Conservation (phyloP, 2,888 invertebrate species). For the Anthophora plumipes region DNA sequence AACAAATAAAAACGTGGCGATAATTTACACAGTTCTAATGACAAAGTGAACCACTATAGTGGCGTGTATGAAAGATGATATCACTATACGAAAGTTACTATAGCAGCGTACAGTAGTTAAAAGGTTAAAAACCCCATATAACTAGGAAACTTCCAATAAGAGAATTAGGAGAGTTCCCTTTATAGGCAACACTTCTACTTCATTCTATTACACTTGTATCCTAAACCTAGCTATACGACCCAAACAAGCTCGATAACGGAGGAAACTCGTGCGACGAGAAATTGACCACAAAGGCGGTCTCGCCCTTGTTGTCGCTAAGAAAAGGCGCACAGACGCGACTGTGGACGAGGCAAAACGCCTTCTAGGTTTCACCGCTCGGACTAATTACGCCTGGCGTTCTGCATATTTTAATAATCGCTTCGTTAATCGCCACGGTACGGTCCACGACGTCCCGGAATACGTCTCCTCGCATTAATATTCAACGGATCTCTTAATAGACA, state of each 20-base stretch:
- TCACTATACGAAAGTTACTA: too few species aligned
- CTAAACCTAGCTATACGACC: neutral
- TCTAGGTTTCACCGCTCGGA: conserved; percentile 54
- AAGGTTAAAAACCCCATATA: too few species aligned
- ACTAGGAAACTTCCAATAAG: too few species aligned
- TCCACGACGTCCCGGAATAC: conserved; percentile 46
- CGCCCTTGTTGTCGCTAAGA: neutral
- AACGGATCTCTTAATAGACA: conserved; percentile 68
- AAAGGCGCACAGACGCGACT: conserved; percentile 2
- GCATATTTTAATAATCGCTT: conserved; percentile 73
- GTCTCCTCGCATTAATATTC: conserved; percentile 69
- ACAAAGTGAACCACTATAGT: too few species aligned
- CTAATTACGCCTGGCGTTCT: conserved; percentile 65
- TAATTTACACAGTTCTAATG: too few species aligned
- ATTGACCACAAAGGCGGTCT: conserved; percentile 23
- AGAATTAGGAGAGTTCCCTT: too few species aligned
- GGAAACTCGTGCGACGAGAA: conserved; percentile 32
- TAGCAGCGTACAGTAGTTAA: too few species aligned
- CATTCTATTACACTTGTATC: too few species aligned
- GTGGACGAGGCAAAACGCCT: conserved; percentile 35
- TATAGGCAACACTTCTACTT: too few species aligned
- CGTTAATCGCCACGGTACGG: conserved; percentile 62
- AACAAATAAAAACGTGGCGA: too few species aligned
- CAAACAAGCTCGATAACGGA: neutral
- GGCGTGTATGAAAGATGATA: too few species aligned